Evolutionary conservation across 2,797 vertebrate genomes (phyloP).

Genomic region (Manis javanica): DNA sequence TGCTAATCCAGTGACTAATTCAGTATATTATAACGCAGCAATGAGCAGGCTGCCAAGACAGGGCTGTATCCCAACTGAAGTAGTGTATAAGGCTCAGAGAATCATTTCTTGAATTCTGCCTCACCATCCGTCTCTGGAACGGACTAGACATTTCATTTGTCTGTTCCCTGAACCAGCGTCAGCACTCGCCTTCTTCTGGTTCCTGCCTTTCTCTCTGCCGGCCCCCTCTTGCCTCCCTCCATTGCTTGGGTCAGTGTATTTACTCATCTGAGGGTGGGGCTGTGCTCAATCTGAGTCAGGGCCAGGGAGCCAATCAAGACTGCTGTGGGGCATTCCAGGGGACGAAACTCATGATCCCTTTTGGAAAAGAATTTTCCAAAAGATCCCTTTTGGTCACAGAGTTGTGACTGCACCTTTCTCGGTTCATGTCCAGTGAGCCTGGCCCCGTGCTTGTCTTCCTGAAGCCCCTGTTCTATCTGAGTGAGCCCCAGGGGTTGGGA

Average conservation of each 20-base stretch:
- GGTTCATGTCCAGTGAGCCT: background rate
- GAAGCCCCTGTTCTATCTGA: background rate
- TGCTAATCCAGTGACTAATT: constrained; percentile 84
- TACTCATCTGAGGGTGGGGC: constrained; percentile 85
- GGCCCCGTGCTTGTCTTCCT: background rate
- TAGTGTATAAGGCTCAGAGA: constrained; percentile 70
- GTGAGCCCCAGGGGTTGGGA: background rate
- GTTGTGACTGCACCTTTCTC: constrained; percentile 65
- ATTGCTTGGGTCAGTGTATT: constrained; percentile 79
- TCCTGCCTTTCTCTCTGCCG: background rate
- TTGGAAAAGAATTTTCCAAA: constrained; percentile 84
- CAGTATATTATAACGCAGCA: constrained; percentile 40
- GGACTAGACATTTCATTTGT: constrained; percentile 35
- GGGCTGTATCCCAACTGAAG: constrained; percentile 65
- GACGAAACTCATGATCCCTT: constrained; percentile 80
- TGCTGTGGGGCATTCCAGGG: constrained; percentile 83
- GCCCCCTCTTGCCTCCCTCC: background rate
- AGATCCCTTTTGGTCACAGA: constrained; percentile 77
- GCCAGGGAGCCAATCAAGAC: constrained; percentile 74
- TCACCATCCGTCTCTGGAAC: background rate
- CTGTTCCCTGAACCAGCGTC: constrained; percentile 31
- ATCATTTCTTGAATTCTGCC: constrained; percentile 20
- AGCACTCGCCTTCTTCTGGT: background rate
- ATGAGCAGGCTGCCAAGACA: constrained; percentile 67
- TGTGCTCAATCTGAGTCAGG: constrained; percentile 84